Conservation (phyloP, 2,888 invertebrate species). For the Zele albiditarsus region DNA sequence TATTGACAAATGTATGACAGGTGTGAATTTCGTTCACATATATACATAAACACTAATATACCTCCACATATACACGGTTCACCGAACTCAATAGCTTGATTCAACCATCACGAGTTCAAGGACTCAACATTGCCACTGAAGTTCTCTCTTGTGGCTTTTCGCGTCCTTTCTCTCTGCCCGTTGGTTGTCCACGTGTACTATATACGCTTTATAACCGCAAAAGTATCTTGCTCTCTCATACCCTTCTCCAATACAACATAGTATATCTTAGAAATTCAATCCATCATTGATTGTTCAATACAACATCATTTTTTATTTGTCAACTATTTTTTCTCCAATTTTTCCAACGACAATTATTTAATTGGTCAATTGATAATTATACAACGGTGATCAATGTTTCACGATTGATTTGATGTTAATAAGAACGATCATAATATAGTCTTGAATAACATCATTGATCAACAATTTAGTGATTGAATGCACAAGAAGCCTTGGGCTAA, state of each 20-base stretch:
- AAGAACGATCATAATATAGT: not conserved
- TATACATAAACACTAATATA: not conserved
- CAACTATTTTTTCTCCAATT: not conserved
- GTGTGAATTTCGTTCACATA: not conserved
- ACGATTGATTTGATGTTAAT: not conserved
- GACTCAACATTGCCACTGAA: slow-evolving; percentile 25
- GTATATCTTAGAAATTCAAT: not conserved
- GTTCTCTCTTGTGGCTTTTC: slow-evolving; percentile 19
- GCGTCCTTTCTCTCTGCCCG: slow-evolving; percentile 15
- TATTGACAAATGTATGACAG: not conserved
- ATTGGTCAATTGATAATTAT: slow-evolving; percentile 37
- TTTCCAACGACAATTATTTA: not conserved
- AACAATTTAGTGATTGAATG: slow-evolving; percentile 39
- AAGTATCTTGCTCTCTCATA: slow-evolving; percentile 7
- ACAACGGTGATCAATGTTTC: slow-evolving; percentile 31
- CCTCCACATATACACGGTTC: slow-evolving; percentile 1
- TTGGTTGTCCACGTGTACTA: slow-evolving; percentile 3
- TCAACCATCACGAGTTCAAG: slow-evolving; percentile 31
- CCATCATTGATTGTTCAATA: not conserved
- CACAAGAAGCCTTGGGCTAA: slow-evolving; percentile 26
- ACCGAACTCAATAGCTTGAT: slow-evolving; percentile 26
- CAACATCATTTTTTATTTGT: not conserved
- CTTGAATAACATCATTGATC: slow-evolving; percentile 23
- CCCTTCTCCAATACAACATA: not conserved
- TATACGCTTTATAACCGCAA: not conserved